phyloP scores from a whole-genome alignment of 2,797 vertebrate genomes.

The Thunnus albacares region DNA sequence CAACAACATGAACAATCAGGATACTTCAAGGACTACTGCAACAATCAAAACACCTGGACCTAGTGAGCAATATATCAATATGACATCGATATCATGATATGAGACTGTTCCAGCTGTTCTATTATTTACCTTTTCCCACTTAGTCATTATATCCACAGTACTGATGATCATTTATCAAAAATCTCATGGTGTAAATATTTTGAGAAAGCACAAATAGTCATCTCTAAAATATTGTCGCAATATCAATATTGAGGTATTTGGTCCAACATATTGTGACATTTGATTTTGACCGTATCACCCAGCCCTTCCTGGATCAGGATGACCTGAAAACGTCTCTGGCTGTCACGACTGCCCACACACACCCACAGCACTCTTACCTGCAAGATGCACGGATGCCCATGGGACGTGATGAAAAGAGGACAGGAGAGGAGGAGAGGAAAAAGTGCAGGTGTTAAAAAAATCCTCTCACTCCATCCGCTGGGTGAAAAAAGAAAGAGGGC shows the following conservation, averaged over 20 bases:
- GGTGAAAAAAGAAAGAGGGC: constrained; percentile 8
- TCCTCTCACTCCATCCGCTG: constrained; percentile 70
- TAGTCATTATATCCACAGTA: too few species aligned
- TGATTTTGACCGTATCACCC: too few species aligned
- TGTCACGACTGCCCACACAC: neutral
- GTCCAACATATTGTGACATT: too few species aligned
- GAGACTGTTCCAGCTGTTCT: too few species aligned
- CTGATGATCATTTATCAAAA: too few species aligned
- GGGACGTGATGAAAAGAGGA: constrained; percentile 62
- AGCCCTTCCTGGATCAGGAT: neutral
- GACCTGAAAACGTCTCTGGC: constrained; percentile 1
- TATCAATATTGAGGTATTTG: too few species aligned
- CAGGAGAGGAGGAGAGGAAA: constrained; percentile 46
- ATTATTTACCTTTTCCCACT: too few species aligned
- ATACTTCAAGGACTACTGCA: constrained; percentile 56
- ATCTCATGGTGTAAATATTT: too few species aligned
- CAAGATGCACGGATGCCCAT: constrained; percentile 88
- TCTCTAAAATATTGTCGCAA: too few species aligned
- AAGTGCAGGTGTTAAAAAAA: constrained; percentile 66
- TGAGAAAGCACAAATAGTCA: too few species aligned
- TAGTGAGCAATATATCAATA: too few species aligned
- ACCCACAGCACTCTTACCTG: constrained; percentile 78
- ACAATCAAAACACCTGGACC: constrained; percentile 35
- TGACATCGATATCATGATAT: too few species aligned
- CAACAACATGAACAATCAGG: neutral